Percentiles rank a stretch among this genome's conserved stretches.
Conservation (phyloP, 2,113 vertebrate genomes). For the Eretmochelys imbricata region DNA sequence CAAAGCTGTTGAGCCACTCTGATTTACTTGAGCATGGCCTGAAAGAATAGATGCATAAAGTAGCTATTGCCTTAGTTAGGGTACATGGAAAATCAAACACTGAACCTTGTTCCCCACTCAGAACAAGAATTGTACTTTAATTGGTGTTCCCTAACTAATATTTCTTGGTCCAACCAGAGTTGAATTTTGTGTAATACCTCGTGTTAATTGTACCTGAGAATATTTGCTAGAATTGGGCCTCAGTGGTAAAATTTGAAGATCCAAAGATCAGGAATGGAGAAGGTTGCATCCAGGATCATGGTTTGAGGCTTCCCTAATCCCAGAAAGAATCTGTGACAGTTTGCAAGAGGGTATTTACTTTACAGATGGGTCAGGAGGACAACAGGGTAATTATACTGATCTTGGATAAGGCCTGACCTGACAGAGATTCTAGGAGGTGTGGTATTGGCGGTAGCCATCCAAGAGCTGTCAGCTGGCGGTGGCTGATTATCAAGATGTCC, state of each 20-base stretch:
- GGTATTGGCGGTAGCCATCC: constrained; percentile 44
- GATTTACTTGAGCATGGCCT: neutral
- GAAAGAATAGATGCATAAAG: neutral
- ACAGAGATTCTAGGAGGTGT: constrained; percentile 2
- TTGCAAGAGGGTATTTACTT: neutral
- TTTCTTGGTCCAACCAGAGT: neutral
- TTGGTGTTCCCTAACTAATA: neutral
- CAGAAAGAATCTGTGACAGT: neutral
- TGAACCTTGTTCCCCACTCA: neutral
- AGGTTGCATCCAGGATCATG: neutral
- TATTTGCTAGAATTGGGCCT: neutral
- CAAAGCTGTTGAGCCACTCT: neutral
- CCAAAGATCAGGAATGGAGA: neutral
- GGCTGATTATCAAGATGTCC: constrained; percentile 76
- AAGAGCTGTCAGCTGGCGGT: constrained; percentile 74
- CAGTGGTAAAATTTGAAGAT: neutral
- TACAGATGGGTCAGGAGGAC: neutral
- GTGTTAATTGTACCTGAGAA: neutral
- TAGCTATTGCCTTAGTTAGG: neutral
- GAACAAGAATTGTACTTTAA: neutral
- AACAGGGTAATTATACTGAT: neutral
- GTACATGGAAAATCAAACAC: neutral
- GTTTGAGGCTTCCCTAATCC: neutral
- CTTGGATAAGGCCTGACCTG: constrained; percentile 1
- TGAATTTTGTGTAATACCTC: neutral